Percentiles rank a stretch among this genome's conserved stretches.
These are phyloP conservation scores for Trypoxylon attenuatum DNA, from an alignment of 2,888 invertebrate species.

Conservation along the genomic window DNA sequence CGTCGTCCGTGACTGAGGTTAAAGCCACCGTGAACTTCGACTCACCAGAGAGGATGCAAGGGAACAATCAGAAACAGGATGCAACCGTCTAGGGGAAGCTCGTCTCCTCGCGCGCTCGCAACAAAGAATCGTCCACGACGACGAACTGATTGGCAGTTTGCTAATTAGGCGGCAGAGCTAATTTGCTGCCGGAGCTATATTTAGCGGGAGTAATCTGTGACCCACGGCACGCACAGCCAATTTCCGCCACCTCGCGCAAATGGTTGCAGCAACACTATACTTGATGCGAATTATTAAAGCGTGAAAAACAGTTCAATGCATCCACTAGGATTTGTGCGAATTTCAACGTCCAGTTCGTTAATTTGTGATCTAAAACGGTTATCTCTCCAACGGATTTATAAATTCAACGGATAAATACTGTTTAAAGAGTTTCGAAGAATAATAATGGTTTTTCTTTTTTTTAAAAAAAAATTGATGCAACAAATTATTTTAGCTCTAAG, in stretches of 20 bases:
- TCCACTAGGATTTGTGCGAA: too few species aligned
- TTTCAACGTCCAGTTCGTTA: too few species aligned
- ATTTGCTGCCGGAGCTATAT: conserved; percentile 55
- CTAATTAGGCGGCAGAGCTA: conserved; percentile 62
- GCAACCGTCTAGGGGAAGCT: conserved; percentile 59
- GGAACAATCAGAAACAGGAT: conserved; percentile 65
- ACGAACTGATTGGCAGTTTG: conserved; percentile 67
- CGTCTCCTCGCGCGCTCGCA: conserved; percentile 35
- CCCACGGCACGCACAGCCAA: neutral
- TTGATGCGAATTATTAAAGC: too few species aligned
- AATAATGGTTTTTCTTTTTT: too few species aligned
- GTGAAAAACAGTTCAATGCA: too few species aligned
- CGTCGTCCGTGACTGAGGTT: conserved; percentile 29
- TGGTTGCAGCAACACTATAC: too few species aligned
- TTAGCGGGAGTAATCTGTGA: conserved; percentile 40
- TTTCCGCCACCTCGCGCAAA: neutral
- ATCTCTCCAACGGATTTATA: too few species aligned
- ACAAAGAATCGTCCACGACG: conserved; percentile 67
- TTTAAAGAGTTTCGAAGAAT: too few species aligned
- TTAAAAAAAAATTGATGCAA: too few species aligned
- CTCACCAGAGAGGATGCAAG: conserved; percentile 42
- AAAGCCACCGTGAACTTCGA: conserved; percentile 50
- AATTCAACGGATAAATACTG: too few species aligned
- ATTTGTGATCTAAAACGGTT: too few species aligned
- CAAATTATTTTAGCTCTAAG: too few species aligned